Evolutionary conservation across 2,888 invertebrate species (phyloP), one percentile per base, ranked within the genome.

Genomic region (Tribolium freemani): DNA sequence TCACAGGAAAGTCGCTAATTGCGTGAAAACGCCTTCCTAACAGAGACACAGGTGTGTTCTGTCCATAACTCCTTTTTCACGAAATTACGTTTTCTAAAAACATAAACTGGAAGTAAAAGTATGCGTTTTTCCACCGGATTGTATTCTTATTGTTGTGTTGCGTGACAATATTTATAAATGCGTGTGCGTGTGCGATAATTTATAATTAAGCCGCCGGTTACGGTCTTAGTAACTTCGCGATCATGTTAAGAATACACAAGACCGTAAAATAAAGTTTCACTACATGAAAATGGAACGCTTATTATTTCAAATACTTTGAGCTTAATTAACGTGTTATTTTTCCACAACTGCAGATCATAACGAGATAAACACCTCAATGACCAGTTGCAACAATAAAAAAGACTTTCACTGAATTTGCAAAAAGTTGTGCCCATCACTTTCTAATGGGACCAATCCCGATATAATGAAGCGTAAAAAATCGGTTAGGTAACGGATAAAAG

Each of bases 271-370:
- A 50, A 56, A 66, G 56, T 66, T 66, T 66, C 66, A 66, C 66
- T 46, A n/a, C n/a, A 56, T 16, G 45, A 66, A 66, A 66, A 66
- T 66, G 66, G 66, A 56, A 66, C 66, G 46, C 10, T 38, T 16
- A 46, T 66, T 66, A 26, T 61, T 30, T 48, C 54, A 66, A 54
- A 66, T 66, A 30, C n/a, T n/a, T n/a, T n/a, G n/a, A n/a, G n/a
- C n/a, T n/a, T n/a, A 38, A 38, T 38, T 38, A 38, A 3, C 26
- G 26, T 26, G 26, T 26, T 21, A 21, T 21, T 21, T 21, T 3
- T 16, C 16, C 1, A 16, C 16, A 16, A 16, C 2, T 16, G 26
- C 3, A 26, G 26, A 26, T 26, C 26, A 26, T 26, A 61, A 44
- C 21, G 16, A 64, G 38, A 54, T 64, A 26, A 21, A 54, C 48